Evolutionary conservation across 92 coral and sea anemone genomes (phyloP), one percentile per base, ranked within the genome.

Genomic region (Zoanthus sansibaricus): DNA sequence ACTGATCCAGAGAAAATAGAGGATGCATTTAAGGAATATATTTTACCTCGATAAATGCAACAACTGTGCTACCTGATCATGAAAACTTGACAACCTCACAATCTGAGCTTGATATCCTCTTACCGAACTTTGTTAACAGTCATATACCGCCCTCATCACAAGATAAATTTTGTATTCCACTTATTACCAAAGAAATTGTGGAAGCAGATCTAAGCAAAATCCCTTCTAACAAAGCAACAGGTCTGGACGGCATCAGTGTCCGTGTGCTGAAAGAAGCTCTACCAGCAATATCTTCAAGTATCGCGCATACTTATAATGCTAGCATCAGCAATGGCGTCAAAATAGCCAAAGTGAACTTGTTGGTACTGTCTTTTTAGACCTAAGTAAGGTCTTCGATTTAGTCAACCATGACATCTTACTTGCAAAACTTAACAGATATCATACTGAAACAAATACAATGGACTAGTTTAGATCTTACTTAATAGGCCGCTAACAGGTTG

Each of bases 371-470:
- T 71, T 91, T 14, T 25, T 91, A 45, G 90, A 82, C 78, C 87
- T 89, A 9, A 86, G 87, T 37, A 90, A 90, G 55, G 89, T 89
- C n/a, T 82, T 92, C 54, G 86, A 92, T 47, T 75, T 80, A 14
- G 88, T 86, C 2, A 82, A 69, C 58, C 90, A 86, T 17, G 92
- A 88, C 21, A 20, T 92, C 2, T 55, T 90, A 18, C 31, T 71
- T 37, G 79, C 92, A 10, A 92, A 92, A 62, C 80, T 92, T 66
- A 56, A 86, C 6, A 86, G 72, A 69, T 92, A 92, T 33, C 83
- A 86, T 21, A 48, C 52, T 48, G 25, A 0, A 25, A 25, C 25
- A 25, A 25, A 25, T 25, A 25, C 25, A 25, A 25, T 25, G 25
- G 25, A 48, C 52, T 48, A 1, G 52, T 48, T 48, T 48, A 48